Percentiles rank a stretch among this genome's conserved stretches.
These are phyloP conservation scores for Progne subis DNA, from an alignment of 2,113 vertebrate species.

Conservation along the genomic window DNA sequence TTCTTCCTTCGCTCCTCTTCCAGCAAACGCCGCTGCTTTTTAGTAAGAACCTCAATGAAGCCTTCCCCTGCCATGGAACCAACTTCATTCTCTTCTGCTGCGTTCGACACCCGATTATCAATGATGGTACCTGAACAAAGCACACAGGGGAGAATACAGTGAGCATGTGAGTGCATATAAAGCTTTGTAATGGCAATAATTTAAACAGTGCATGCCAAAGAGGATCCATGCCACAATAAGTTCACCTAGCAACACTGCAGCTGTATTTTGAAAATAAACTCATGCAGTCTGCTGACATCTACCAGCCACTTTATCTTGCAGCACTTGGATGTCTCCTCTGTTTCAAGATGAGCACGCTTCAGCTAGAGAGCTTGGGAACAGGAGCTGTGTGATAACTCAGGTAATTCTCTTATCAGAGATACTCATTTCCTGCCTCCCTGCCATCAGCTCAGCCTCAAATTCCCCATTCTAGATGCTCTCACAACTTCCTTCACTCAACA, in stretches of 20 bases:
- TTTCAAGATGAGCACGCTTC: background rate
- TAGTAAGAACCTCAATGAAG: constrained; percentile 90
- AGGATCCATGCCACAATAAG: background rate
- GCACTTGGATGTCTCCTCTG: background rate
- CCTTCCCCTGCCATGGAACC: constrained; percentile 80
- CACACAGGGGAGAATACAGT: background rate
- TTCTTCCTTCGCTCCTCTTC: constrained; percentile 95
- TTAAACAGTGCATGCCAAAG: background rate
- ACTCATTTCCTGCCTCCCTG: background rate
- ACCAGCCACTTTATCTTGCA: background rate
- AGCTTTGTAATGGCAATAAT: accelerated
- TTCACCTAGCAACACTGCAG: background rate
- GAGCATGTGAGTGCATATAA: background rate
- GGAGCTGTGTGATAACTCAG: background rate
- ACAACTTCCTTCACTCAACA: background rate
- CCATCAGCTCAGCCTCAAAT: background rate
- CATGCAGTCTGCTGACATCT: background rate
- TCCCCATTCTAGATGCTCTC: background rate
- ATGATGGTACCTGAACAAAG: constrained; percentile 68
- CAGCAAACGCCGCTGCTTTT: constrained; percentile 92
- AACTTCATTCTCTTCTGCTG: constrained; percentile 81
- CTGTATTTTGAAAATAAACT: background rate
- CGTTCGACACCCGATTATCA: constrained; percentile 59
- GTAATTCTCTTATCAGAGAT: background rate
- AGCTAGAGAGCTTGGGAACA: background rate